A percentile compares a stretch with the other conserved stretches of the same genome.
Evolutionary conservation across 2,888 invertebrate genomes (phyloP).

Genomic region (Icerya purchasi): DNA sequence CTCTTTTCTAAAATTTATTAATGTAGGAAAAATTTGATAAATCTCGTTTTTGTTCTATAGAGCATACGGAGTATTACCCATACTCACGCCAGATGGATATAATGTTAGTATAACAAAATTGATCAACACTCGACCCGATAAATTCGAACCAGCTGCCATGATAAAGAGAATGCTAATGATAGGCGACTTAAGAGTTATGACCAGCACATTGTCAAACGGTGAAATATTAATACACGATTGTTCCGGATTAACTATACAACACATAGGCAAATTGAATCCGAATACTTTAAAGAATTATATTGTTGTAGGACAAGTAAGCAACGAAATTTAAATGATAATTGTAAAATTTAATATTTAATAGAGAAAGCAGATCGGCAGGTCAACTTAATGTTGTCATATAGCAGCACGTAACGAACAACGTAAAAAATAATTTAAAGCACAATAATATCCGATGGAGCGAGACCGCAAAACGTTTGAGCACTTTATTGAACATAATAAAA

Average conservation of each 20-base stretch:
- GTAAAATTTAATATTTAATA: too few species aligned
- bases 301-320: neutral
- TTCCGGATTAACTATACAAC: neutral
- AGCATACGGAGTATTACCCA: neutral
- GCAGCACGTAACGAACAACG: too few species aligned
- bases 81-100: neutral
- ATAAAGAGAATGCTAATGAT: neutral
- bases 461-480: too few species aligned
- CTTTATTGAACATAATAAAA: too few species aligned
- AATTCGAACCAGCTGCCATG: neutral
- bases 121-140: neutral
- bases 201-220: neutral
- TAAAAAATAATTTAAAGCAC: too few species aligned
- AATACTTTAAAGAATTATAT: neutral
- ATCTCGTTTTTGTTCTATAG: too few species aligned
- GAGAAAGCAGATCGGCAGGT: too few species aligned
- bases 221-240: neutral
- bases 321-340: too few species aligned
- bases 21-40: too few species aligned
- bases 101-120: neutral
- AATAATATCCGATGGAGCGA: too few species aligned
- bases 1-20: too few species aligned
- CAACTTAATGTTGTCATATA: too few species aligned
- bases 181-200: neutral
- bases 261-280: neutral